Conservation (phyloP, 1,140 invertebrate species). For the Nasonia giraulti region DNA sequence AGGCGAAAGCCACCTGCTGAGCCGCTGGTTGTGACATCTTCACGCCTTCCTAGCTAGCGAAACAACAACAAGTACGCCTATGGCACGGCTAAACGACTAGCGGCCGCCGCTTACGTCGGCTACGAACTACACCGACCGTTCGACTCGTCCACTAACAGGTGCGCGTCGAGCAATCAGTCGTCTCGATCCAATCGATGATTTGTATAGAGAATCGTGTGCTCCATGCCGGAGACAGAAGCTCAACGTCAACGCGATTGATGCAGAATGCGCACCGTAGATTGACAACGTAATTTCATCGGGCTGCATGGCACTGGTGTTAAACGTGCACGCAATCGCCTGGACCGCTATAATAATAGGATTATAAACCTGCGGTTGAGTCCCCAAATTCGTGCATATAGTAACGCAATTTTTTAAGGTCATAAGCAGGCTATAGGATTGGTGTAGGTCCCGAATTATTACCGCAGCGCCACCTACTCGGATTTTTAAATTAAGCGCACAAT, state of each 20-base stretch:
- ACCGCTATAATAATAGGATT: neutral
- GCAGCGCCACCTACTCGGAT: neutral
- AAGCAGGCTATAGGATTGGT: too few species aligned
- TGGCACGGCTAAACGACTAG: neutral
- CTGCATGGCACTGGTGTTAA: neutral
- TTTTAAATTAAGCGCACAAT: neutral
- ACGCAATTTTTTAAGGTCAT: neutral
- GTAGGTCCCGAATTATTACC: neutral
- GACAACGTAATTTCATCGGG: constrained; percentile 1
- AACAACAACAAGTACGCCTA: neutral
- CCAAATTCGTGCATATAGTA: neutral
- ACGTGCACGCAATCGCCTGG: neutral
- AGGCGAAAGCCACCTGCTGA: neutral
- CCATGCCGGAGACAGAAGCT: neutral
- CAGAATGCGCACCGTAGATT: neutral
- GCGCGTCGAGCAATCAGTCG: neutral
- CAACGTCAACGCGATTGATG: neutral
- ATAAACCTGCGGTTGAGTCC: neutral
- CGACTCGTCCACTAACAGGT: neutral
- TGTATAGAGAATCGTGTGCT: neutral
- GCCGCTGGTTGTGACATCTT: neutral
- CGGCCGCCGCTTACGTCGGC: neutral
- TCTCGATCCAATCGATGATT: neutral
- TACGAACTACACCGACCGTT: neutral
- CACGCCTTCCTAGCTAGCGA: neutral